Percentiles rank a stretch among this genome's conserved stretches.
These are phyloP conservation scores for Actias luna DNA, from an alignment of 2,888 invertebrate genomes.

Conservation along the genomic window DNA sequence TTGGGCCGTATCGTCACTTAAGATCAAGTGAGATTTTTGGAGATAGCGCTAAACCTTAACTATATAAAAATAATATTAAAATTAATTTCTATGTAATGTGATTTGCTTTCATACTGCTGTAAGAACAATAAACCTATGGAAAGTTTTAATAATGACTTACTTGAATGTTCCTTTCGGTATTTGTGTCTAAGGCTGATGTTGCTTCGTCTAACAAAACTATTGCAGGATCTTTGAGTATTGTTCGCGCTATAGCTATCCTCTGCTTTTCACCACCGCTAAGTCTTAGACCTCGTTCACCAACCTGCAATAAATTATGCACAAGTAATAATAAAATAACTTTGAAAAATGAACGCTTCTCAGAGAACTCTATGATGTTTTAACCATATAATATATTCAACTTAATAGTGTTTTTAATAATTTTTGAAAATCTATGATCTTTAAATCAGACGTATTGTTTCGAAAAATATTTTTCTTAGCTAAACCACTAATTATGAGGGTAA, in stretches of 20 bases:
- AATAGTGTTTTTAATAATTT: too few relatives aligned
- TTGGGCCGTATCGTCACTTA: too few relatives aligned
- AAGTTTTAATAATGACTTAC: conserved; percentile 41
- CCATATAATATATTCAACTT: too few relatives aligned
- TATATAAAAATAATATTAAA: too few relatives aligned
- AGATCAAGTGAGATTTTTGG: too few relatives aligned
- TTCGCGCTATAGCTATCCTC: conserved; percentile 97
- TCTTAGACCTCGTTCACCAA: conserved; percentile 97
- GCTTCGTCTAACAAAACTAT: conserved; percentile 97
- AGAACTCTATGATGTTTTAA: not conserved
- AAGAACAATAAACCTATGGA: not conserved
- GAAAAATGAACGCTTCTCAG: not conserved
- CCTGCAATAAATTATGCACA: conserved; percentile 63
- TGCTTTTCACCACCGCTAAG: conserved; percentile 99
- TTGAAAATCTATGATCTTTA: too few relatives aligned
- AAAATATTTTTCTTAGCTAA: too few relatives aligned
- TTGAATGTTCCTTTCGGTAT: conserved; percentile 95
- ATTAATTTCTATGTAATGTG: not conserved
- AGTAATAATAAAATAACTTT: not conserved
- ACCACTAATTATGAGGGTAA: too few relatives aligned
- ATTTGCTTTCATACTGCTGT: not conserved
- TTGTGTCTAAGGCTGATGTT: conserved; percentile 96
- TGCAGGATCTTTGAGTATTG: conserved; percentile 94
- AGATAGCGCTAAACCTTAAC: too few relatives aligned
- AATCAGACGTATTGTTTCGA: too few relatives aligned